Evolutionary conservation across 2,888 invertebrate species (phyloP), one percentile per base, ranked within the genome.

Genomic region (Lycocerus yunnanus): DNA sequence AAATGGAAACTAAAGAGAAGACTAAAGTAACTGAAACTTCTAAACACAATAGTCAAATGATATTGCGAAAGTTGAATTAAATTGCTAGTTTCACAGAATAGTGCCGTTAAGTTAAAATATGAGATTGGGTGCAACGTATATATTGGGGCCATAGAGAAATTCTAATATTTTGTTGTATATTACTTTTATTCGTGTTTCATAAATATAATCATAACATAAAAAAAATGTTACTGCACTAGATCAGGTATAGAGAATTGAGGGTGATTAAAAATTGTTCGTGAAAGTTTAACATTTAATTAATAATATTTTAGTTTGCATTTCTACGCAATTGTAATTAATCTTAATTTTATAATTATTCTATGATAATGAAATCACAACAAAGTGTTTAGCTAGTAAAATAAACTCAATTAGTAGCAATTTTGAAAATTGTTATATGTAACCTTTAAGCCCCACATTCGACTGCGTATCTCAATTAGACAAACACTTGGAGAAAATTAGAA

Each of bases 401-500:
- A 72, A 72, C 67, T 71, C 61, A 24, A 43, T 24, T 58, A 67
- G 69, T 68, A 73, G 69, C 69, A 69, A 73, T 69, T 27, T 66
- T 14, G 73, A 73, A 73, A 73, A 73, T 73, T 66, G 66, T 66
- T 66, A 73, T 69, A 43, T 59, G 61, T 63, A 63, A 16, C 16
- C 16, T 63, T 63, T 16, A 18, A 63, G 61, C 16, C 18, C 13
- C 16, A 63, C 20, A 58, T 18, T 58, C 58, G n/a, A 58, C 68
- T 74, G 71, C 71, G 71, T 69, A 66, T 60, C 68, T 71, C 68
- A 74, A 74, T 74, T 74, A 74, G 71, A 68, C 66, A 73, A 69
- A 69, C 71, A 71, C 71, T 74, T 71, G 67, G 67, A 71, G 68
- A 68, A 80, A 80, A 81, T 81, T 80, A 80, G 78, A 81, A 81